Conservation (phyloP, 2,888 invertebrate species). For the Dolichomitus sp. region DNA sequence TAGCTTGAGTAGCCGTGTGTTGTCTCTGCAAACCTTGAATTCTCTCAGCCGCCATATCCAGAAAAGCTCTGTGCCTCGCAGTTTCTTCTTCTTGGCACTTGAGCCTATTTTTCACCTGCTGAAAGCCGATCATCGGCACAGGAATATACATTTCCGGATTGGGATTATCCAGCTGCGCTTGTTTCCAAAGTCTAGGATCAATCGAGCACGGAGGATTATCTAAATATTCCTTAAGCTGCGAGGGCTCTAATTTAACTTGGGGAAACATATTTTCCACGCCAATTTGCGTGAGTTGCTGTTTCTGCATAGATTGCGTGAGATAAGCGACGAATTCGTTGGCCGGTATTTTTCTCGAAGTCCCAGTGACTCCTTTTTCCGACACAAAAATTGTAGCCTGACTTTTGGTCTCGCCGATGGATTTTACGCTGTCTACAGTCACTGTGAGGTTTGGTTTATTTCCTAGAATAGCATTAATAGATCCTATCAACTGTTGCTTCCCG, state of each 20-base stretch:
- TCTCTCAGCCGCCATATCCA: conserved; percentile 93
- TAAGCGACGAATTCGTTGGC: conserved; percentile 91
- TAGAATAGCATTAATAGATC: conserved; percentile 90
- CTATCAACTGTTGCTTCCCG: conserved; percentile 86
- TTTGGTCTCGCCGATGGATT: conserved; percentile 92
- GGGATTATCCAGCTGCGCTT: conserved; percentile 98
- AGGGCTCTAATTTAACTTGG: conserved; percentile 92
- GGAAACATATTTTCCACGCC: conserved; percentile 91
- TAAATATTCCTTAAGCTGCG: conserved; percentile 95
- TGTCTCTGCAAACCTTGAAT: conserved; percentile 93
- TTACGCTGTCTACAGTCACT: conserved; percentile 92
- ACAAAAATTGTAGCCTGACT: conserved; percentile 92
- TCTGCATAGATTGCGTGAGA: conserved; percentile 91
- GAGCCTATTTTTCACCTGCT: conserved; percentile 92
- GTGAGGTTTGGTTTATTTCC: conserved; percentile 95
- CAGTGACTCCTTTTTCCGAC: conserved; percentile 90
- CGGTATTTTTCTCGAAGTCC: conserved; percentile 90
- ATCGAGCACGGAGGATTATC: conserved; percentile 97
- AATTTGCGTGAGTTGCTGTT: conserved; percentile 91
- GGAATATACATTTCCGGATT: conserved; percentile 96
- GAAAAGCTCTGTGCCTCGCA: conserved; percentile 92
- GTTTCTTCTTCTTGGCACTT: conserved; percentile 95
- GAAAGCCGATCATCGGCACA: conserved; percentile 97
- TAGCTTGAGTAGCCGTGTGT: conserved; percentile 93
- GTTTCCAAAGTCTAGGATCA: conserved; percentile 97